These are phyloP conservation scores for Chrysomela aeneicollis DNA, from an alignment of 2,888 invertebrate species.

Conservation along the genomic window DNA sequence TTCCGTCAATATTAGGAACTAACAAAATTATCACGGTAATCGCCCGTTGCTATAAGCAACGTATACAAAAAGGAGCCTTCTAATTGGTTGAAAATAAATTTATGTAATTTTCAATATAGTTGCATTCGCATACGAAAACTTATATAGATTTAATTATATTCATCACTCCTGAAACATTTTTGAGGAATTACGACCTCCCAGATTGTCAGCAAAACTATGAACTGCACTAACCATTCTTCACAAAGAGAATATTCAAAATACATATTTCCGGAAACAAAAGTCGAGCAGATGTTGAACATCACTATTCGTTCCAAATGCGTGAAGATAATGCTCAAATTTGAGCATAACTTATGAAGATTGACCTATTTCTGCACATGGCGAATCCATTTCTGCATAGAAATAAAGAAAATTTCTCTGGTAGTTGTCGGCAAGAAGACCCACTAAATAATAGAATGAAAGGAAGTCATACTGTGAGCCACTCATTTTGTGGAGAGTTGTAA, in stretches of 20 bases:
- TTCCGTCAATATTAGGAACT: too few relatives aligned
- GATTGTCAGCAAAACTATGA: background rate
- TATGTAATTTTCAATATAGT: too few relatives aligned
- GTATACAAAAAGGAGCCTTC: too few relatives aligned
- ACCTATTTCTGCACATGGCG: slow-evolving; percentile 47
- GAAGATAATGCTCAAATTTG: slow-evolving; percentile 31
- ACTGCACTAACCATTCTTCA: background rate
- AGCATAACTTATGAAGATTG: slow-evolving; percentile 36
- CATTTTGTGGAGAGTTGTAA: slow-evolving; percentile 45
- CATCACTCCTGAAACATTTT: too few relatives aligned
- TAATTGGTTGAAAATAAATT: too few relatives aligned
- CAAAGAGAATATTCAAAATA: slow-evolving; percentile 23
- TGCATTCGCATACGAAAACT: too few relatives aligned
- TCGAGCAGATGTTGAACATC: slow-evolving; percentile 31
- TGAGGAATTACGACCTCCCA: background rate
- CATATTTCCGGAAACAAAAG: slow-evolving; percentile 34
- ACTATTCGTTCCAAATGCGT: slow-evolving; percentile 29
- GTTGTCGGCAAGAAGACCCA: slow-evolving; percentile 26
- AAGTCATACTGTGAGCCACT: slow-evolving; percentile 43
- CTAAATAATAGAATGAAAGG: slow-evolving; percentile 40
- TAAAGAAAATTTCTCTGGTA: slow-evolving; percentile 31
- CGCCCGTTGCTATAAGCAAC: too few relatives aligned
- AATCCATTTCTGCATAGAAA: slow-evolving; percentile 38
- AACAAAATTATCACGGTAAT: too few relatives aligned
- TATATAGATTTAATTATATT: too few relatives aligned